phyloP scores from a whole-genome alignment of 2,113 vertebrate genomes.

The Stigmatopora argus region DNA sequence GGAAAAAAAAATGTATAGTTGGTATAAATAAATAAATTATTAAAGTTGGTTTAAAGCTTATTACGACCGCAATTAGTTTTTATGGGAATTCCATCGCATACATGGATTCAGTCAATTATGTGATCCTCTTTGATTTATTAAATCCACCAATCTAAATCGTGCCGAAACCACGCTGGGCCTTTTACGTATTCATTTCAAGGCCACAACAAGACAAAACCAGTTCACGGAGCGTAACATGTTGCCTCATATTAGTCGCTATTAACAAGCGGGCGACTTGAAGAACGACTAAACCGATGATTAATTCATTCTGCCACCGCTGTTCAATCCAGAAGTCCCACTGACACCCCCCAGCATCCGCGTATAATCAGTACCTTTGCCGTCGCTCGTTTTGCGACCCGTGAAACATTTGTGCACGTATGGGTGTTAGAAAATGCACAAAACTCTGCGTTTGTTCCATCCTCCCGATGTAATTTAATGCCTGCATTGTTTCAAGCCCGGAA shows the following conservation, averaged over 20 bases:
- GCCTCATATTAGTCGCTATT: constrained; percentile 9
- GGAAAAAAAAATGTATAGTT: background rate
- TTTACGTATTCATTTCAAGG: background rate
- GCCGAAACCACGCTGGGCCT: background rate
- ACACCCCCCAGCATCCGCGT: constrained; percentile 27
- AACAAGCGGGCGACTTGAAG: constrained; percentile 25
- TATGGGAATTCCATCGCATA: background rate
- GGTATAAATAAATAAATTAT: no score
- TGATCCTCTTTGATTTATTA: background rate
- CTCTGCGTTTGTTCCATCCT: constrained; percentile 9
- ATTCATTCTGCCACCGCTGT: constrained; percentile 34
- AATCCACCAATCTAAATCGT: background rate
- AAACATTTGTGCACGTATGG: constrained; percentile 17
- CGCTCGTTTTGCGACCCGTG: constrained; percentile 28
- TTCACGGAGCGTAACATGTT: constrained; percentile 6
- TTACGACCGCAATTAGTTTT: no score
- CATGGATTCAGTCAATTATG: background rate
- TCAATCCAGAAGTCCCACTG: constrained; percentile 19
- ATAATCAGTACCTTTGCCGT: constrained; percentile 26
- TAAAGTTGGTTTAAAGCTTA: no score
- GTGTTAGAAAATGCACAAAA: constrained; percentile 20
- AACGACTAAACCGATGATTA: constrained; percentile 45
- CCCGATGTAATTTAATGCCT: constrained; percentile 28
- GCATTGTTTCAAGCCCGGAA: constrained; percentile 24
- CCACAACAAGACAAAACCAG: constrained; percentile 11